Percentiles rank a stretch among this genome's conserved stretches.
These are phyloP conservation scores for Nemopilema nomurai DNA, from an alignment of 30 jellyfish, hydroid and myxozoan species.

Conservation along the genomic window DNA sequence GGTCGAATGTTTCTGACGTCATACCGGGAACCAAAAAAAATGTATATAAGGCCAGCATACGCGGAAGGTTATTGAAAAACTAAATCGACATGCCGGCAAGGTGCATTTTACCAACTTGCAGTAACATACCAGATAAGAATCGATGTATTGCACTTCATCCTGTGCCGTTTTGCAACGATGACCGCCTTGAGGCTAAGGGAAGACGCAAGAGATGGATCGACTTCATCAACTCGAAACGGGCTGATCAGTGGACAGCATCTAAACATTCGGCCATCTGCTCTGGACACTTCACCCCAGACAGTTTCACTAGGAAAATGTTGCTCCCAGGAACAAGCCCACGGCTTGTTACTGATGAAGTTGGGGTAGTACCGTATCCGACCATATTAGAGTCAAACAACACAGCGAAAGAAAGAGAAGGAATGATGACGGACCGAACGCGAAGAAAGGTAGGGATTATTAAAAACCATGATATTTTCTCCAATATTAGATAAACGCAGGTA, in stretches of 20 bases:
- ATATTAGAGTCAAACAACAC: not conserved
- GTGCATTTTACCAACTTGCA: conserved; percentile 50
- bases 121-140: conserved; percentile 35
- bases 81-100: conserved; percentile 21
- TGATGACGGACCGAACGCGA: not conserved
- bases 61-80: not conserved
- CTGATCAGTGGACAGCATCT: conserved; percentile 6
- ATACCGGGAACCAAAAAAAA: too few species aligned
- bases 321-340: conserved; percentile 8
- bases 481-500: not conserved
- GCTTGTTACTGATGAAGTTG: conserved; percentile 7
- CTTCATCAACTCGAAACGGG: conserved; percentile 12
- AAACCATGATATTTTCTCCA: not conserved
- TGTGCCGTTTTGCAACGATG: conserved; percentile 27
- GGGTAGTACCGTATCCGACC: conserved; percentile 14
- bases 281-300: conserved; percentile 1
- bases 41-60: not conserved
- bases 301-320: conserved; percentile 8
- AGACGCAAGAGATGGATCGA: conserved; percentile 30
- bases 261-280: not conserved
- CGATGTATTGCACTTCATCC: conserved; percentile 19
- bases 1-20: too few species aligned
- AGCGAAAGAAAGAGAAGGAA: not conserved
- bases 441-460: not conserved
- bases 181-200: conserved; percentile 47